Base-by-base conservation (phyloP, 2,888 invertebrate genomes). In the Alentia gelatinosa region DNA sequence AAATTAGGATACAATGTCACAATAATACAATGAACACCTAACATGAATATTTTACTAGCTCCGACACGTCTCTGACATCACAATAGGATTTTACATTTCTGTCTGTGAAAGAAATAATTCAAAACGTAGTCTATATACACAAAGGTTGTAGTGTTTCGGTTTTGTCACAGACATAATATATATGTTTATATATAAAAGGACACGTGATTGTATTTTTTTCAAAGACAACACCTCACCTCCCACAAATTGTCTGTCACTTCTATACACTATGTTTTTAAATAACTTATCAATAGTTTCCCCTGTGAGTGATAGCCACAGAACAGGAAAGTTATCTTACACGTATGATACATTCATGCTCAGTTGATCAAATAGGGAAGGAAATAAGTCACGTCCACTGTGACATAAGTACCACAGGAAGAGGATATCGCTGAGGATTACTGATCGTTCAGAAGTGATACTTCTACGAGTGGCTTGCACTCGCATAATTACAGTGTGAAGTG, bases 1-100 rank as follows among this genome's bases (percentile, higher is more conserved):
- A 79, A 86, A 86, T 86, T 86, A 86, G 47, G 86, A 86, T 86
- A 86, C 86, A 86, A 86, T 86, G 86, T 86, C 86, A 86, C 86
- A 47, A 86, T 86, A 86, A 50, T 86, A 86, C 86, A 86, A 86
- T 86, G 42, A 86, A 86, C 86, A 86, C 86, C 86, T 86, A 86
- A 86, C 86, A 86, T 86, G 47, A 50, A 86, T 42, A 50, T 30
- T 35, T 47, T 86, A 86, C 86, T 86, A 86, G 47, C 47, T 86
- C 86, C 47, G 86, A 86, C 42, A 86, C 47, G 30, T 47, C 50
- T 50, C 50, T 42, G 50, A 86, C 86, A 86, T 86, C 86, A 86
- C 86, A 86, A 86, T 86, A 86, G 1, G 86, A 47, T 86, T 86
- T 50, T 86, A 47, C 50, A 50, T 86, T 42, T 86, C 35, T 47